Percentiles rank a stretch among this genome's conserved stretches.
Evolutionary conservation across 2,888 invertebrate species (phyloP).

Genomic region (Cephus pulcher): DNA sequence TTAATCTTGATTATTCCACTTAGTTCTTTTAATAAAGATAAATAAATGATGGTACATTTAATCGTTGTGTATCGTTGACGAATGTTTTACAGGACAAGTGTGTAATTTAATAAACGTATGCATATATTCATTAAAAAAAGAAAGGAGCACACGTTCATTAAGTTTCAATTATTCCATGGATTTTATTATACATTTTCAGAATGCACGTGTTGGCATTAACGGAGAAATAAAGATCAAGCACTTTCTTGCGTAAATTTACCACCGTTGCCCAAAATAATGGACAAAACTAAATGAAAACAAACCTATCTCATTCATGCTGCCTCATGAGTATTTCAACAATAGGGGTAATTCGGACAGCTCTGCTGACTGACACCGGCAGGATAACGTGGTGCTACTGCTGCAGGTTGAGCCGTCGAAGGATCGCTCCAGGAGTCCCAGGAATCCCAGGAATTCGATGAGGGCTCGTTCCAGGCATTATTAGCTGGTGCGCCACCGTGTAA

Average conservation of each 20-base stretch:
- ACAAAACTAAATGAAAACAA: background rate
- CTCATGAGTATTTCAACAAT: background rate
- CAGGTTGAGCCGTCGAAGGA: constrained; percentile 2
- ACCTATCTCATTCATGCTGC: background rate
- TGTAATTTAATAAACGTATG: constrained; percentile 4
- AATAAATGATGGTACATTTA: background rate
- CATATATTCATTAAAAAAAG: background rate
- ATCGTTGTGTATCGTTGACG: constrained; percentile 1
- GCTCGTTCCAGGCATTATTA: background rate
- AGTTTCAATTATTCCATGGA: background rate
- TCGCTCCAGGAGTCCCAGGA: background rate
- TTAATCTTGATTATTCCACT: background rate
- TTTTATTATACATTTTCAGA: background rate
- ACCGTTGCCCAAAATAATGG: background rate
- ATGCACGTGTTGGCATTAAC: background rate
- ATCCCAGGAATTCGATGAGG: constrained; percentile 2
- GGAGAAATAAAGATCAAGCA: background rate
- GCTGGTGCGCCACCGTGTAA: constrained; percentile 16
- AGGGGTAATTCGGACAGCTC: constrained; percentile 17
- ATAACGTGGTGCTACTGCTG: constrained; percentile 2
- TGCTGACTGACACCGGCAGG: constrained; percentile 17
- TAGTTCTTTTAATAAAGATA: background rate
- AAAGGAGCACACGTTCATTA: background rate
- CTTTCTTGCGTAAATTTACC: background rate
- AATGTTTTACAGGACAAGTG: background rate